These are phyloP conservation scores for Zygogramma bicolorata DNA, from an alignment of 2,888 invertebrate genomes.

Conservation along the genomic window DNA sequence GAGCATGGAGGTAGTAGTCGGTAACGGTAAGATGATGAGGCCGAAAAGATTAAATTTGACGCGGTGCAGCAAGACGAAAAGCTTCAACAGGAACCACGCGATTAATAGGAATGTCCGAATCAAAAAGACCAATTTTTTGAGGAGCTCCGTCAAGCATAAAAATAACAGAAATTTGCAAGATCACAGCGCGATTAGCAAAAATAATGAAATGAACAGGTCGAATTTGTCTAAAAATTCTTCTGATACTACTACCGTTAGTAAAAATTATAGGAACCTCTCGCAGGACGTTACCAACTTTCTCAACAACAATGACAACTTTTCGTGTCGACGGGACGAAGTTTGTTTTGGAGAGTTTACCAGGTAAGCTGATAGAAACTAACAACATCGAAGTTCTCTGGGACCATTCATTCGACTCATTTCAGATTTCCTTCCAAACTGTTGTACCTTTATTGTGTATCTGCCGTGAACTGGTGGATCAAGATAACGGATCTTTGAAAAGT, in stretches of 20 bases:
- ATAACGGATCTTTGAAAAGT: conserved; percentile 8
- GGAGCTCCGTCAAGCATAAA: conserved; percentile 1
- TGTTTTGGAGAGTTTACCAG: conserved; percentile 21
- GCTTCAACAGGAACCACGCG: neutral
- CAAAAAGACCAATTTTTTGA: neutral
- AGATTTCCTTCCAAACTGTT: neutral
- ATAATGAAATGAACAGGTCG: conserved; percentile 27
- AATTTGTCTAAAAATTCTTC: conserved; percentile 29
- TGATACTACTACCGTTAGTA: conserved; percentile 24
- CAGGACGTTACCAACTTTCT: conserved; percentile 2
- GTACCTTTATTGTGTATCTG: neutral
- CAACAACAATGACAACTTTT: conserved; percentile 5
- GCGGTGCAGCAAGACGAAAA: neutral
- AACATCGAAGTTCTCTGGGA: neutral
- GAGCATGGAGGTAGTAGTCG: conserved; percentile 8
- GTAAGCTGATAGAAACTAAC: neutral
- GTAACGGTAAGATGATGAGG: conserved; percentile 5
- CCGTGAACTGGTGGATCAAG: neutral
- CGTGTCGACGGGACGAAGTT: conserved; percentile 2
- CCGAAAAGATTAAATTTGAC: conserved; percentile 4
- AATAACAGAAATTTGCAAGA: conserved; percentile 12
- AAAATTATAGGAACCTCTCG: conserved; percentile 27
- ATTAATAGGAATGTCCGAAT: neutral
- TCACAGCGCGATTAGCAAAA: conserved; percentile 30
- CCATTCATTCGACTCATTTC: neutral